A percentile compares a stretch with the other conserved stretches of the same genome.
These are phyloP conservation scores for Taxidea taxus DNA, from an alignment of 2,113 vertebrate species.

Conservation along the genomic window DNA sequence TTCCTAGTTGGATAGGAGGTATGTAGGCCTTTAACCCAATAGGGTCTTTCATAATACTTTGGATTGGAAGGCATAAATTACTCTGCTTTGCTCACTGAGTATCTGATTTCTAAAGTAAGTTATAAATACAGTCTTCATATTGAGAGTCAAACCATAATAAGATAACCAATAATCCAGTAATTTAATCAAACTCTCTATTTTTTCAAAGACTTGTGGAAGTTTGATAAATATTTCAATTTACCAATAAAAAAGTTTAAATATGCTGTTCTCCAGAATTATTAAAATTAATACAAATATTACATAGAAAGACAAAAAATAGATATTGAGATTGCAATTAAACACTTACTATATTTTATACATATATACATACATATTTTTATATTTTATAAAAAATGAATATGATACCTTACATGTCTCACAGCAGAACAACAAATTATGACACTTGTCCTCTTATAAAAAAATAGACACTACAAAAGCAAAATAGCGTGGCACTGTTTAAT, in stretches of 20 bases:
- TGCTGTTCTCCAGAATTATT: not conserved
- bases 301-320: not conserved
- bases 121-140: not conserved
- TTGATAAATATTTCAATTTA: not conserved
- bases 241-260: not conserved
- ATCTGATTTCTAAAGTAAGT: not conserved
- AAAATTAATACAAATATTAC: not conserved
- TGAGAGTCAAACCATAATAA: not conserved
- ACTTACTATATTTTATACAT: not conserved
- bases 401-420: not conserved
- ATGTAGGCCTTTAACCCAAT: not conserved
- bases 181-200: not conserved
- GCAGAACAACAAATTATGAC: not conserved
- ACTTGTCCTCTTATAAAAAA: not conserved
- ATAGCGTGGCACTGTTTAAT: not conserved
- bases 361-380: not conserved
- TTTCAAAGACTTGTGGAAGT: not conserved
- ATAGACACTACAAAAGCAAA: not conserved
- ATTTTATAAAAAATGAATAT: not conserved
- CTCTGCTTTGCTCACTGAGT: not conserved
- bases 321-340: not conserved
- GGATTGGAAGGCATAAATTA: not conserved
- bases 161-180: not conserved
- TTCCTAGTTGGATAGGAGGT: not conserved
- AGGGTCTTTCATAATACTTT: not conserved